phyloP scores from a whole-genome alignment of 2,888 invertebrate species.

The Hyppa rectilinea region DNA sequence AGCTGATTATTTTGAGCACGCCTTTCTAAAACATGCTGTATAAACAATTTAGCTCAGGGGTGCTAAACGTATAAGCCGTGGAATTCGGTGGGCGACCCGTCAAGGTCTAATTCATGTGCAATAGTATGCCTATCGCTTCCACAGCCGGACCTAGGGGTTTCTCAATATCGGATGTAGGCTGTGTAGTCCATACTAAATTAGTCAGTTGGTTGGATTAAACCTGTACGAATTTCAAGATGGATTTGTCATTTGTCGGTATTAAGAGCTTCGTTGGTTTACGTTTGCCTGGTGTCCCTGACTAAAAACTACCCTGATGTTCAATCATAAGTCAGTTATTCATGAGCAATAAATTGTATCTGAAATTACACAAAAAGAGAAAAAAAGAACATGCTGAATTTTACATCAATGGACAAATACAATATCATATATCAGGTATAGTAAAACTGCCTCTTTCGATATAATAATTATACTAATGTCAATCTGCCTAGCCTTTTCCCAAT shows the following conservation, averaged over 20 bases:
- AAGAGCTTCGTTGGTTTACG: background rate
- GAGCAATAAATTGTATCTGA: too few relatives aligned
- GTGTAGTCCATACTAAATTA: background rate
- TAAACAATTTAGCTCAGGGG: slow-evolving; percentile 19
- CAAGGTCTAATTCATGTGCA: slow-evolving; percentile 40
- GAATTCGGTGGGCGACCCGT: background rate
- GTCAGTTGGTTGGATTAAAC: background rate
- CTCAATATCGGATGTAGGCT: slow-evolving; percentile 11
- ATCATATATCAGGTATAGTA: too few relatives aligned
- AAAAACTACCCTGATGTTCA: too few relatives aligned
- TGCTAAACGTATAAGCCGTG: slow-evolving; percentile 3
- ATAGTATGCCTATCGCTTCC: slow-evolving; percentile 8
- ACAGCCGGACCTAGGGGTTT: slow-evolving; percentile 5
- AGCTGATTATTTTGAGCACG: too few relatives aligned
- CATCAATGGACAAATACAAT: too few relatives aligned
- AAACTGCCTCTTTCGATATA: background rate
- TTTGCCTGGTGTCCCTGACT: too few relatives aligned
- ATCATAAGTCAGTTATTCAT: too few relatives aligned
- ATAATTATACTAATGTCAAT: background rate
- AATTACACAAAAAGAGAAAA: too few relatives aligned
- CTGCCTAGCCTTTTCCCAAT: too few relatives aligned
- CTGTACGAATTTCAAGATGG: background rate
- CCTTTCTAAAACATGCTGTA: too few relatives aligned
- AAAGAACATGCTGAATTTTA: too few relatives aligned
- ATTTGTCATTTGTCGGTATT: background rate